phyloP scores from a whole-genome alignment of 2,113 vertebrate genomes.

The Leptodactylus fuscus region DNA sequence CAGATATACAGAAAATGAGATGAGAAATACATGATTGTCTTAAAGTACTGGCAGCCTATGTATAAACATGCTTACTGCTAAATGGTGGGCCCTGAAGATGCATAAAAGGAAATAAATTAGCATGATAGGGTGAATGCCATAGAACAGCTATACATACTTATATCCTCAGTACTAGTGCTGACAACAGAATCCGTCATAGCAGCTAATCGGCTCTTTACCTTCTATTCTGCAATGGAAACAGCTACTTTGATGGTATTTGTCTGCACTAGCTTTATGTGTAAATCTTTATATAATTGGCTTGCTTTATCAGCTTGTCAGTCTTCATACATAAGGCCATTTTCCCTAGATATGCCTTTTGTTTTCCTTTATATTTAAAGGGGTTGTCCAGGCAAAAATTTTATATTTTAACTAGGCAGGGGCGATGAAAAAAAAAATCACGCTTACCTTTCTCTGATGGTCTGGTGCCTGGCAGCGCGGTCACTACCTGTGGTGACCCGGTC shows the following conservation, averaged over 20 bases:
- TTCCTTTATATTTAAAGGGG: no score
- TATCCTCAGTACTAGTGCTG: background rate
- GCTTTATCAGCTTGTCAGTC: background rate
- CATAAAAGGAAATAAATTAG: background rate
- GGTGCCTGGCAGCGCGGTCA: no score
- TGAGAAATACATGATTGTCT: conserved; percentile 16
- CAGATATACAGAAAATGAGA: conserved; percentile 24
- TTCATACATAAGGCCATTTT: background rate
- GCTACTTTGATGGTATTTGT: background rate
- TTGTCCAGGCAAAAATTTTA: no score
- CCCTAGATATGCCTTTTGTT: background rate
- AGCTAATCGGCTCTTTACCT: background rate
- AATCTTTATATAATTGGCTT: background rate
- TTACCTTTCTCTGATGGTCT: no score
- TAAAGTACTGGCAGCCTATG: no score
- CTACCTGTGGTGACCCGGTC: no score
- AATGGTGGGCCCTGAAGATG: background rate
- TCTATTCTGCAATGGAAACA: background rate
- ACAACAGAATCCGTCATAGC: background rate
- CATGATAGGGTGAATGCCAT: background rate
- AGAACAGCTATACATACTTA: background rate
- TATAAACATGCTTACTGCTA: background rate
- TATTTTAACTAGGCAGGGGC: no score
- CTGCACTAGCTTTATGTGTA: background rate
- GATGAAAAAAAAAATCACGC: no score